phyloP scores from a whole-genome alignment of 2,113 vertebrate genomes.

The Hippocampus barbouri region DNA sequence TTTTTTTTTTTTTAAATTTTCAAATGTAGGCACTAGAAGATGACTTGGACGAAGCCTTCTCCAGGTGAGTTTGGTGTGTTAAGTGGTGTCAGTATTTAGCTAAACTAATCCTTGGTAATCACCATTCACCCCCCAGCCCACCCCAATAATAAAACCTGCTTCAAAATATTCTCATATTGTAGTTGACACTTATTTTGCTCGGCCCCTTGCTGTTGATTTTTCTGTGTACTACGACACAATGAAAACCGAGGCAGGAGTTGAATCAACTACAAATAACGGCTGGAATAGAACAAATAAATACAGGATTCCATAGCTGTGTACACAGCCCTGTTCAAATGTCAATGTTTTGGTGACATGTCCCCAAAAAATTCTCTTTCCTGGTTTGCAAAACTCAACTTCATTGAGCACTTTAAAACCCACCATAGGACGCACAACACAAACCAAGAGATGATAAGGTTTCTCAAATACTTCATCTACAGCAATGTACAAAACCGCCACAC shows the following conservation, averaged over 20 bases:
- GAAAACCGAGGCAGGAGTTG: background rate
- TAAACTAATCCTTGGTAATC: conserved; percentile 6
- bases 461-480: background rate
- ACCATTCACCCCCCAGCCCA: no score
- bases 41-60: conserved; percentile 90
- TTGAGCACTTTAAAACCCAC: no score
- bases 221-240: conserved; percentile 26
- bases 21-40: conserved; percentile 82
- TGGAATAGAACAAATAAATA: background rate
- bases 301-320: background rate
- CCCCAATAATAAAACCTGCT: conserved; percentile 4
- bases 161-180: background rate
- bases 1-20: conserved; percentile 23
- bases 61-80: conserved; percentile 76
- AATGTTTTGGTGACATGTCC: no score
- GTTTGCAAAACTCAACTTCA: no score
- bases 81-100: background rate
- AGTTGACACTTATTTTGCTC: background rate
- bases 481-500: background rate
- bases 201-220: conserved; percentile 31
- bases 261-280: no score
- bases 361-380: no score
- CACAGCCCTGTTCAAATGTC: background rate
- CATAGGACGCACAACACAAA: background rate
- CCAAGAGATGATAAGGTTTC: background rate